These are phyloP conservation scores for Tachuris rubrigastra DNA, from an alignment of 2,113 vertebrate species.

Conservation along the genomic window DNA sequence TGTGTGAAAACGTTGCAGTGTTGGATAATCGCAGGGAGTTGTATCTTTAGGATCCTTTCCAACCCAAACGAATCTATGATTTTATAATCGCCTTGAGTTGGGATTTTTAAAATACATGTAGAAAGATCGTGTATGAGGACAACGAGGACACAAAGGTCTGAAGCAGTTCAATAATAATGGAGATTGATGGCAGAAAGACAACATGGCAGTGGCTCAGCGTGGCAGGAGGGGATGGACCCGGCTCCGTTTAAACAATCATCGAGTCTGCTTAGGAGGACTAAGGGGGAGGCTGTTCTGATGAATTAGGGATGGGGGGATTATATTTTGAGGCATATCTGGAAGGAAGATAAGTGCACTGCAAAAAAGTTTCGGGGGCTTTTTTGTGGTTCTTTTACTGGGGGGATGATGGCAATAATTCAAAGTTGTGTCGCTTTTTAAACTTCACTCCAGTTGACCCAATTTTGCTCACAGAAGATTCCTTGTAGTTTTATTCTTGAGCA, in stretches of 20 bases:
- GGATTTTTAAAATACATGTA: rapidly evolving
- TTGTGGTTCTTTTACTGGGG: rapidly evolving
- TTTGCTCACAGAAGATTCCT: rapidly evolving
- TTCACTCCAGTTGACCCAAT: rapidly evolving
- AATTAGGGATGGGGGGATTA: rapidly evolving
- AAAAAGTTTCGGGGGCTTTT: no score
- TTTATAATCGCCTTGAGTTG: rapidly evolving
- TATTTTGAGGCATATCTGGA: not conserved
- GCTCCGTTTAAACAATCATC: rapidly evolving
- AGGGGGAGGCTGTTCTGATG: rapidly evolving
- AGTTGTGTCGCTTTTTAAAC: rapidly evolving
- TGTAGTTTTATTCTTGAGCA: rapidly evolving
- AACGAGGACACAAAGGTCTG: not conserved
- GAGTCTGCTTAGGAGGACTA: not conserved
- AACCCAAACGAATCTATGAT: not conserved
- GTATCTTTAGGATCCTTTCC: not conserved
- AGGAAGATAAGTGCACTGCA: not conserved
- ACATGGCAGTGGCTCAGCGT: not conserved
- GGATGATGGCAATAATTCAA: not conserved
- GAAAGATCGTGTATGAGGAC: rapidly evolving
- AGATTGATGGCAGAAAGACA: not conserved
- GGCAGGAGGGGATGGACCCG: not conserved
- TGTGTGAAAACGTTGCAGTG: rapidly evolving
- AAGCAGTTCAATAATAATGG: rapidly evolving
- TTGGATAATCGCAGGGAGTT: not conserved